These are phyloP conservation scores for Pseudopipra pipra DNA, from an alignment of 2,113 vertebrate species.

Conservation along the genomic window DNA sequence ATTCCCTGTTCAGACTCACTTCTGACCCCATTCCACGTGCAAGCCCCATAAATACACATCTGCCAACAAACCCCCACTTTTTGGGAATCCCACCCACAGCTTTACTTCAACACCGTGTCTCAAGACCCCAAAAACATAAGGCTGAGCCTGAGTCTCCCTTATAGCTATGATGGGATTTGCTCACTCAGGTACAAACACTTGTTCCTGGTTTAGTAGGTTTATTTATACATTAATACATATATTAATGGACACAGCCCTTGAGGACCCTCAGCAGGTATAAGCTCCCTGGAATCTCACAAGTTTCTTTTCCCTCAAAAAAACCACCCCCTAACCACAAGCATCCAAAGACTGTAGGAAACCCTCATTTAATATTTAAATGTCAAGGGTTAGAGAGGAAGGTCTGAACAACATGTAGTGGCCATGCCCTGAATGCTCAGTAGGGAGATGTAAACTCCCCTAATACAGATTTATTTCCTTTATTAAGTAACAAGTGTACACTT, in stretches of 20 bases:
- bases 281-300: background rate
- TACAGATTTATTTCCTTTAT: background rate
- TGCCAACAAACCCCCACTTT: background rate
- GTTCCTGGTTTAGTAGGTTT: background rate
- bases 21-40: background rate
- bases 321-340: background rate
- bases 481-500: background rate
- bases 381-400: background rate
- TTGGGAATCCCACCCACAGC: background rate
- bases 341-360: background rate
- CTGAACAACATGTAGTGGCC: background rate
- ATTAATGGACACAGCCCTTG: background rate
- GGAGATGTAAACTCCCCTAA: background rate
- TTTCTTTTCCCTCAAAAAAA: background rate
- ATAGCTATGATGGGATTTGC: background rate
- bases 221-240: background rate
- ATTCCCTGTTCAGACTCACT: background rate
- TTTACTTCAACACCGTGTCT: background rate
- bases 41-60: background rate
- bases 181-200: background rate
- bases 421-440: background rate
- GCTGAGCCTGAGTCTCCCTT: background rate
- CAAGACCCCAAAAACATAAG: background rate
- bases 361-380: background rate
- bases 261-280: background rate